These are phyloP conservation scores for Andrena dorsata DNA, from an alignment of 2,888 invertebrate genomes.

Conservation along the genomic window DNA sequence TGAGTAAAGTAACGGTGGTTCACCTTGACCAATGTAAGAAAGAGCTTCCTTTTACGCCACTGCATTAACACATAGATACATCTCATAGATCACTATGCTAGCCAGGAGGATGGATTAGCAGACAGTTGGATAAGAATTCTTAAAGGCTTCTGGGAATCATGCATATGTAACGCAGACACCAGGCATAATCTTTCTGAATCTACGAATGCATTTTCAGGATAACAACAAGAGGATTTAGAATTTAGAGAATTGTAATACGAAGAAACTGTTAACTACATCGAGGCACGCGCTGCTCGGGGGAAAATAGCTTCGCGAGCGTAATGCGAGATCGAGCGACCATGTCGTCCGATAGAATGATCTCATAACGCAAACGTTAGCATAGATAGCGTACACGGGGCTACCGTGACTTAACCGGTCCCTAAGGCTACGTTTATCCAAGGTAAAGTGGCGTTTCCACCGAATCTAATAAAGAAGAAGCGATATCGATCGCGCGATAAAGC, in stretches of 20 bases:
- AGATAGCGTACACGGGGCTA: constrained; percentile 61
- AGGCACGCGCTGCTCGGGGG: constrained; percentile 14
- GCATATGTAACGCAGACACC: neutral
- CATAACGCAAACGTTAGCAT: constrained; percentile 69
- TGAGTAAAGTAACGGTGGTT: constrained; percentile 61
- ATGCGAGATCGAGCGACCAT: constrained; percentile 50
- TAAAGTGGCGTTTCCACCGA: constrained; percentile 44
- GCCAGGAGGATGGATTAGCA: constrained; percentile 19
- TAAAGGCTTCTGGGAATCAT: constrained; percentile 4
- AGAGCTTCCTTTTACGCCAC: constrained; percentile 58
- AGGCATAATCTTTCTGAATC: neutral
- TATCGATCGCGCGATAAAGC: constrained; percentile 22
- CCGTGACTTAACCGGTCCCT: constrained; percentile 62
- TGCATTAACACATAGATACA: constrained; percentile 43
- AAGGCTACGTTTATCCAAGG: constrained; percentile 60
- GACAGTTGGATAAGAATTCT: constrained; percentile 6
- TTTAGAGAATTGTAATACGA: neutral
- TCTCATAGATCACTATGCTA: constrained; percentile 1
- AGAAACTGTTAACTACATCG: neutral
- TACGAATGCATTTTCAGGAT: neutral
- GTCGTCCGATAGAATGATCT: constrained; percentile 63
- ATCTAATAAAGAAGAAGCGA: constrained; percentile 32
- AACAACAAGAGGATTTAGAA: neutral
- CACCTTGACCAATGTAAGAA: constrained; percentile 68
- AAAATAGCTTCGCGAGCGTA: constrained; percentile 52